phyloP scores from a whole-genome alignment of 1,140 invertebrate genomes.

The Vollenhovia emeryi region DNA sequence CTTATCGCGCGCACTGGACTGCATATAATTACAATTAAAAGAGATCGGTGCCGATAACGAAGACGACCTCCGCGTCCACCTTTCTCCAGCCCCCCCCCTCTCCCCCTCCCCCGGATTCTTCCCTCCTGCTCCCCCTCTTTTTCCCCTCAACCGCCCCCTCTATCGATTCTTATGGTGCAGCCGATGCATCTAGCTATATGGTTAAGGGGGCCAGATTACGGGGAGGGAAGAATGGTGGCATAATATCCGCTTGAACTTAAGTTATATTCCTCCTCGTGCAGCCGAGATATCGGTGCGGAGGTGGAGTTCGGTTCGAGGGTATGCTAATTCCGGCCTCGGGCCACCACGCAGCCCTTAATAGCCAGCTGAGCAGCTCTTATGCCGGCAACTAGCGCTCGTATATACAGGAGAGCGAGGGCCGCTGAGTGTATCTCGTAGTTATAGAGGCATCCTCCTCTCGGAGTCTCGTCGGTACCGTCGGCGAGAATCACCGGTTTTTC shows the following conservation, averaged over 20 bases:
- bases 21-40: slow-evolving; percentile 86
- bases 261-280: slow-evolving; percentile 81
- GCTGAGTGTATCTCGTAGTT: slow-evolving; percentile 70
- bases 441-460: slow-evolving; percentile 66
- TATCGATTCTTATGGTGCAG: slow-evolving; percentile 67
- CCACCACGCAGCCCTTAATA: slow-evolving; percentile 86
- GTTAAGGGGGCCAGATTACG: slow-evolving; percentile 77
- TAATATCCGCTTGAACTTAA: slow-evolving; percentile 85
- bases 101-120: neutral
- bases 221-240: slow-evolving; percentile 83
- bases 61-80: slow-evolving; percentile 58
- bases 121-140: neutral
- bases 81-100: slow-evolving; percentile 11
- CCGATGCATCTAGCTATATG: slow-evolving; percentile 77
- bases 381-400: slow-evolving; percentile 80
- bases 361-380: slow-evolving; percentile 82
- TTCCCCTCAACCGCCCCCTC: slow-evolving; percentile 55
- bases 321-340: slow-evolving; percentile 85
- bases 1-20: slow-evolving; percentile 79
- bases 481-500: slow-evolving; percentile 76
- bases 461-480: slow-evolving; percentile 70
- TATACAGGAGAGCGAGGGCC: slow-evolving; percentile 56
- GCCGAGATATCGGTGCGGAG: slow-evolving; percentile 82
- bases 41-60: slow-evolving; percentile 82
- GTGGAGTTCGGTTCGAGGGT: slow-evolving; percentile 84